Evolutionary conservation across 1,140 invertebrate species (phyloP), one percentile per base, ranked within the genome.

Genomic region (Sitophilus oryzae): DNA sequence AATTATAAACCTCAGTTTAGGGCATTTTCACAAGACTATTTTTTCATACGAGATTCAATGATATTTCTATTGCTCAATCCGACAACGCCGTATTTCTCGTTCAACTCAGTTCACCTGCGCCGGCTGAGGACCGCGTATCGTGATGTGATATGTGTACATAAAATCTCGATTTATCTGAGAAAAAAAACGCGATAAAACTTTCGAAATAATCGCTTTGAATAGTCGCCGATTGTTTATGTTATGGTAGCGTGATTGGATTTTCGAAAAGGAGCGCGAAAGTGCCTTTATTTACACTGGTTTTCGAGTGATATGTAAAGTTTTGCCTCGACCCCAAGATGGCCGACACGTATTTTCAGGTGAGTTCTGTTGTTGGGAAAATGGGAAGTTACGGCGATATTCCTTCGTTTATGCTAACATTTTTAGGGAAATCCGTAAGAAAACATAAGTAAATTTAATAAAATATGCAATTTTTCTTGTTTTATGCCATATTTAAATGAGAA

Each of bases 261-360:
- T n/a, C 4, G 42, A 16, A 47, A 51, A 23, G 1, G 34, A 47
- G 22, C 48, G 43, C 25, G 40, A 46, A 56, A 57, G 40, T 52
- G 55, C 42, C 50, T 19, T 22, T 35, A 56, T 52, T 22, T 40
- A 30, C 54, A 21, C 30, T 22, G 44, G 23, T 20, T 23, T 45
- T 41, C 34, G 19, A 50, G 54, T 53, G 54, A 49, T 41, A 45
- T 43, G n/a, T 11, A 34, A 30, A 46, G 38, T 25, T 49, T 49
- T 56, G 43, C 40, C 23, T 20, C 45, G 46, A 34, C n/a, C 5
- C 46, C 54, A 56, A 56, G 46, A 56, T 56, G 54, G 54, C 54
- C 46, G 54, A 56, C 54, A 49, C 54, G 14, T 56, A 56, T 50
- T 56, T 49, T 50, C 54, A 56, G 54, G 54, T 56, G 41, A 56